Conservation (phyloP, 2,888 invertebrate species). For the Rhagonycha fulva region DNA sequence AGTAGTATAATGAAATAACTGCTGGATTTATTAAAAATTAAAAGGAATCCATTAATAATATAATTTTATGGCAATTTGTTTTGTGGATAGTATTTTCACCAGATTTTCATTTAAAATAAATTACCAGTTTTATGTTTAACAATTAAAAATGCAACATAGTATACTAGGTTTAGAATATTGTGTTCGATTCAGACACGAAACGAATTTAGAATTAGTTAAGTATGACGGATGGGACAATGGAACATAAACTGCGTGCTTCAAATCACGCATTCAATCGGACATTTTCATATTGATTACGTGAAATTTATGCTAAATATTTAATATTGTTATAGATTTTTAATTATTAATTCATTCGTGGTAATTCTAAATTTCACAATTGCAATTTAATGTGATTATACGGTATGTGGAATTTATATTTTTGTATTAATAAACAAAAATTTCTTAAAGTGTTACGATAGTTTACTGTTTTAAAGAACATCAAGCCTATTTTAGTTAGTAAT, state of each 20-base stretch:
- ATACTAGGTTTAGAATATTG: conserved; percentile 42
- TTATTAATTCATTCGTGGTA: neutral
- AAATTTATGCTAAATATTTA: conserved; percentile 29
- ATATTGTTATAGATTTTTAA: conserved; percentile 16
- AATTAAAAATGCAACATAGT: conserved; percentile 48
- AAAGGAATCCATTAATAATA: neutral
- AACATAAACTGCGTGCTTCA: conserved; percentile 49
- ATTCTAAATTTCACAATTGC: neutral
- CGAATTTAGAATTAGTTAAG: conserved; percentile 47
- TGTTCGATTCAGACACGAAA: conserved; percentile 46
- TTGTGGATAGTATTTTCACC: conserved; percentile 30
- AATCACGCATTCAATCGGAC: conserved; percentile 42
- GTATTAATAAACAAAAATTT: neutral
- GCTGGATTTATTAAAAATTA: neutral
- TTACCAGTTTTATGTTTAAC: conserved; percentile 43
- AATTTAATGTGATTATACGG: neutral
- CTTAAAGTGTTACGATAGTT: neutral
- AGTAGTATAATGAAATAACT: too few species aligned
- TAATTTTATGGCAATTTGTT: neutral
- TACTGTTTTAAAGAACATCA: neutral
- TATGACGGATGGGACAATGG: conserved; percentile 50
- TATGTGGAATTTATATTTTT: neutral
- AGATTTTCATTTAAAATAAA: conserved; percentile 42
- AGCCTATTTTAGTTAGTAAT: neutral
- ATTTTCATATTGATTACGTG: conserved; percentile 37